Base-by-base conservation (phyloP, 30 jellyfish, hydroid and myxozoan species). In the Haliclystus octoradiatus region DNA sequence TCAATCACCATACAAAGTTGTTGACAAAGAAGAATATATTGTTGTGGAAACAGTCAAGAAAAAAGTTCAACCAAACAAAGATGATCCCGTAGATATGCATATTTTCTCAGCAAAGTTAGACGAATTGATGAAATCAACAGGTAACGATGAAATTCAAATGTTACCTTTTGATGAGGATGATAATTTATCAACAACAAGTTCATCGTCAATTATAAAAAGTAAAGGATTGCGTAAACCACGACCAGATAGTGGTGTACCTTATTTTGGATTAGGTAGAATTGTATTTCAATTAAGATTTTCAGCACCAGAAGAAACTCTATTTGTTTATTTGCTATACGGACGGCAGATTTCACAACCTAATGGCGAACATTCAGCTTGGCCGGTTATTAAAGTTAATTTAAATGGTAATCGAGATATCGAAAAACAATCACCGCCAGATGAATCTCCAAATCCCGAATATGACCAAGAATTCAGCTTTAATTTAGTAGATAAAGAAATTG, bases 401-500 rank as follows among this genome's bases (percentile, higher is more conserved):
- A 75, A 78, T 34, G 92, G 72, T 13, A 51, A 49, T 66, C 34
- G 27, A 0, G 94, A 85, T 52, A 77, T 77, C 29, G 96, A 85
- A 70, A 79, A 65, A 23, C 80, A 79, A 12, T 85, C 96, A 61
- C 73, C 84, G n/a, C 94, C 92, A 0, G 96, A 85, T 65, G 96
- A 85, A 31, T 82, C 96, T 24, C 94, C 96, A 14, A 79, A 85
- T 65, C 96, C 96, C 0, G 92, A 76, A 68, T 85, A 78, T 63
- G 96, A 85, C 49, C 94, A 85, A 79, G 94, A 78, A 1, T 62
- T 78, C 22, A 53, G 94, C 13, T 78, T 85, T 61, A 73, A 82
- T 14, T 3, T 85, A 60, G 50, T 35, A 0, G 76, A 40, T n/a
- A 51, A 66, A 34, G 57, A 49, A 52, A 76, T 85, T 13, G 66